Evolutionary conservation across 30 jellyfish, hydroid and myxozoan species (phyloP).

Genomic region (Calvadosia cruxmelitensis): DNA sequence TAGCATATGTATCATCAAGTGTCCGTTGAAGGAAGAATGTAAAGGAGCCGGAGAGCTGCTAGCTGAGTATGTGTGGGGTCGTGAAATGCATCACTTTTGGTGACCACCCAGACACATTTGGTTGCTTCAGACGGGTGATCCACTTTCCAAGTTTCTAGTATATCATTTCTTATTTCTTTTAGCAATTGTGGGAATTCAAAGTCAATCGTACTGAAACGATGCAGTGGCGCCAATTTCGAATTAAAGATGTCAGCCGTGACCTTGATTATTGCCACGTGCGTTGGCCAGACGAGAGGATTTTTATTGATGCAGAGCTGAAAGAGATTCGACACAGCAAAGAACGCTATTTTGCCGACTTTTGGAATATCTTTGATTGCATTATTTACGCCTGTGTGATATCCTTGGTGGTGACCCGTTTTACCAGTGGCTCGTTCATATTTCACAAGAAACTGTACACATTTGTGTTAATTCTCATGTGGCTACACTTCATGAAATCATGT

Average conservation of each 20-base stretch:
- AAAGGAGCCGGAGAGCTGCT: too few species aligned
- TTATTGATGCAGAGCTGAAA: constrained; percentile 62
- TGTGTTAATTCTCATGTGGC: constrained; percentile 74
- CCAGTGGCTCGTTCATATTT: constrained; percentile 23
- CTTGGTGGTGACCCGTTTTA: constrained; percentile 47
- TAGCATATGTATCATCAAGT: too few species aligned
- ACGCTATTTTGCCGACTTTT: constrained; percentile 54
- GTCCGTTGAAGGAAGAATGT: too few species aligned
- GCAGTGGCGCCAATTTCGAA: constrained; percentile 42
- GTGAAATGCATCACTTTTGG: too few species aligned
- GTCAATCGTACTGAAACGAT: constrained; percentile 31
- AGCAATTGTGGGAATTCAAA: constrained; percentile 92
- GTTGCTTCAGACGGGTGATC: too few species aligned
- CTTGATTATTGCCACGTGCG: constrained; percentile 76
- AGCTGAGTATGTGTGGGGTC: too few species aligned
- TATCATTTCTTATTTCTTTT: too few species aligned
- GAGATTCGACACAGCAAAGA: constrained; percentile 15
- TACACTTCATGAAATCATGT: constrained; percentile 93
- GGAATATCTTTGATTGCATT: constrained; percentile 87
- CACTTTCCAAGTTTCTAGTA: too few species aligned
- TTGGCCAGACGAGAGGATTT: constrained; percentile 82
- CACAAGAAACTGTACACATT: constrained; percentile 47
- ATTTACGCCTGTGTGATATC: constrained; percentile 49
- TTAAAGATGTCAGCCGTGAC: constrained; percentile 67
- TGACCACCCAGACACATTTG: too few species aligned